Percentiles rank a stretch among this genome's conserved stretches.
These are phyloP conservation scores for Dasyurus viverrinus DNA, from an alignment of 2,113 vertebrate genomes.

Conservation along the genomic window DNA sequence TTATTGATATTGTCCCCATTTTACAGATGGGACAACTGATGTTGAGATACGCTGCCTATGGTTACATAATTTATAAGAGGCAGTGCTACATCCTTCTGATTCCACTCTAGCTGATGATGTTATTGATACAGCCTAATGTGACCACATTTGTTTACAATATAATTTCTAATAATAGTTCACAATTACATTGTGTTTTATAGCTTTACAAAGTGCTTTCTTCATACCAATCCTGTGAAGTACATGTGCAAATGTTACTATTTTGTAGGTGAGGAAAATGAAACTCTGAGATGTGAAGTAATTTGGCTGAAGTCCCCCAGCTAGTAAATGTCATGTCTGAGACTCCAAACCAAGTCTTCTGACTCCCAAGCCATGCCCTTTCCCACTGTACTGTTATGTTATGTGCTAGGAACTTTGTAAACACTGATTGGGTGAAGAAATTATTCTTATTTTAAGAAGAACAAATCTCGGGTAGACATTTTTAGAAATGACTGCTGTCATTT, in stretches of 20 bases:
- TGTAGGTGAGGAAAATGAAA: neutral
- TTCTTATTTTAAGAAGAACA: neutral
- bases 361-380: neutral
- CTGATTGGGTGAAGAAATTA: neutral
- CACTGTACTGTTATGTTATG: neutral
- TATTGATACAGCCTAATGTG: neutral
- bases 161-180: neutral
- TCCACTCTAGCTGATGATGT: neutral
- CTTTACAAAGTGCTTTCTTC: neutral
- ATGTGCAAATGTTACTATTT: neutral
- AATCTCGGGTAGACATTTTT: neutral
- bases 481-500: neutral
- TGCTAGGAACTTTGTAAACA: neutral
- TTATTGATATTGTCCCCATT: neutral
- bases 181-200: neutral
- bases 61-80: neutral
- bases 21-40: neutral
- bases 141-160: neutral
- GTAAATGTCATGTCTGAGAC: neutral
- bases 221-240: neutral
- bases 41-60: neutral
- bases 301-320: neutral
- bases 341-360: neutral
- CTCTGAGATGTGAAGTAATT: neutral
- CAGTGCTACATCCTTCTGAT: neutral